A percentile compares a stretch with the other conserved stretches of the same genome.
Evolutionary conservation across 2,888 invertebrate genomes (phyloP).

Genomic region (Harpagoxenus sublaevis): DNA sequence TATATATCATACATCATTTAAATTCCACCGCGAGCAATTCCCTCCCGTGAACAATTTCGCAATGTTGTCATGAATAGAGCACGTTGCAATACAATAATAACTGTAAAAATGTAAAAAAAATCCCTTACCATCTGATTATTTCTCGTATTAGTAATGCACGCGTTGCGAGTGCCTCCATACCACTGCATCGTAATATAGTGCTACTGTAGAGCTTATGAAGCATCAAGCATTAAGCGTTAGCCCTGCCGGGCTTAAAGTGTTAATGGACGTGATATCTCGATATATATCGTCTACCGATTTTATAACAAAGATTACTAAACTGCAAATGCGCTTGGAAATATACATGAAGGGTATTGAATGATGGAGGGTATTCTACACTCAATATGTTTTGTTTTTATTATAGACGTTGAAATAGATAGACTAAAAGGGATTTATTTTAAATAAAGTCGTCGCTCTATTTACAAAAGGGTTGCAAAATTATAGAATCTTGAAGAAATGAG

Average conservation of each 20-base stretch:
- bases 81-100: not conserved
- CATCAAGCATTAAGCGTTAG: constrained; percentile 26
- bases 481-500: not conserved
- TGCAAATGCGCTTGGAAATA: not conserved
- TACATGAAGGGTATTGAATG: not conserved
- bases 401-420: not conserved
- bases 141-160: constrained; percentile 1
- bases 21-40: constrained; percentile 3
- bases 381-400: not conserved
- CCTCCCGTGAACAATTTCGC: constrained; percentile 1
- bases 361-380: not conserved
- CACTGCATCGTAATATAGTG: not conserved
- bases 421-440: not conserved
- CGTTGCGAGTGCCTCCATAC: not conserved
- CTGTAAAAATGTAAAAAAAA: constrained; percentile 8
- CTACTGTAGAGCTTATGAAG: constrained; percentile 16
- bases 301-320: constrained; percentile 24
- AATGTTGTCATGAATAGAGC: not conserved
- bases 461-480: not conserved
- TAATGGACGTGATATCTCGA: constrained; percentile 29
- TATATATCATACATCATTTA: constrained; percentile 2
- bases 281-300: not conserved
- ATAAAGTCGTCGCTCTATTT: not conserved
- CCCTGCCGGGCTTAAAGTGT: constrained; percentile 23
- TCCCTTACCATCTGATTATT: not conserved